Percentiles rank a stretch among this genome's conserved stretches.
These are phyloP conservation scores for Lycodopsis pacificus DNA, from an alignment of 2,797 vertebrate species.

Conservation along the genomic window DNA sequence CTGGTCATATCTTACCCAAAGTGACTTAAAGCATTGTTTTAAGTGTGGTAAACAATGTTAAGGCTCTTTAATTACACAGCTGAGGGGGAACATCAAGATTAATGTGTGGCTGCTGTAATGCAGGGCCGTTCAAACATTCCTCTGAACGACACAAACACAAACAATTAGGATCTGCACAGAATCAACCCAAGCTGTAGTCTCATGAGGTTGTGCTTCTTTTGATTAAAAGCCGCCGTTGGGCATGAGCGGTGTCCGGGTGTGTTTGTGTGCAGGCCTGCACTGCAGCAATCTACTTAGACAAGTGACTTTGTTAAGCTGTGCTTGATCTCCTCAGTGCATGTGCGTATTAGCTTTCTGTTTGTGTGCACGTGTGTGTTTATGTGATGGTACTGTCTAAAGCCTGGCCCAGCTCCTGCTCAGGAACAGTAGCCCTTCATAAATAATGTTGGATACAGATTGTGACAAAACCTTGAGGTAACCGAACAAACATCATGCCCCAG, in stretches of 20 bases:
- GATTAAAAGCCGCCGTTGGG: slow-evolving; percentile 47
- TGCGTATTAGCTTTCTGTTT: background rate
- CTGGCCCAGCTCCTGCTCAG: slow-evolving; percentile 39
- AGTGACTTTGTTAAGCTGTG: slow-evolving; percentile 53
- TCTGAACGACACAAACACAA: slow-evolving; percentile 17
- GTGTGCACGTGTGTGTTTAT: background rate
- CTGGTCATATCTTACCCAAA: slow-evolving; percentile 47
- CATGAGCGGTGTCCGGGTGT: slow-evolving; percentile 12
- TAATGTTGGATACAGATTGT: slow-evolving; percentile 71
- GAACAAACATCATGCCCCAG: slow-evolving; percentile 69
- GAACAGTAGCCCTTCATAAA: slow-evolving; percentile 69
- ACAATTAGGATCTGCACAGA: slow-evolving; percentile 35
- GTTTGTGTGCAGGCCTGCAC: slow-evolving; percentile 10
- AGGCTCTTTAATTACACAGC: slow-evolving; percentile 59
- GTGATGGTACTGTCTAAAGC: slow-evolving; percentile 30
- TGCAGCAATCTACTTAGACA: slow-evolving; percentile 48
- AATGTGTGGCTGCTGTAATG: slow-evolving; percentile 43
- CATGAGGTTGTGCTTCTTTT: slow-evolving; percentile 55
- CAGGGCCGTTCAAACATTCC: slow-evolving; percentile 44
- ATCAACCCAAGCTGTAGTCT: slow-evolving; percentile 33
- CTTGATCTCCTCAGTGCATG: slow-evolving; percentile 42
- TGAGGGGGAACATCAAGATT: slow-evolving; percentile 55
- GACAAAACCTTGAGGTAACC: slow-evolving; percentile 77
- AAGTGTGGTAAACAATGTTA: slow-evolving; percentile 63
- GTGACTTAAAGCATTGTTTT: slow-evolving; percentile 61